Evolutionary conservation across 2,113 vertebrate species (phyloP), one percentile per base, ranked within the genome.

Genomic region (Indri indri): DNA sequence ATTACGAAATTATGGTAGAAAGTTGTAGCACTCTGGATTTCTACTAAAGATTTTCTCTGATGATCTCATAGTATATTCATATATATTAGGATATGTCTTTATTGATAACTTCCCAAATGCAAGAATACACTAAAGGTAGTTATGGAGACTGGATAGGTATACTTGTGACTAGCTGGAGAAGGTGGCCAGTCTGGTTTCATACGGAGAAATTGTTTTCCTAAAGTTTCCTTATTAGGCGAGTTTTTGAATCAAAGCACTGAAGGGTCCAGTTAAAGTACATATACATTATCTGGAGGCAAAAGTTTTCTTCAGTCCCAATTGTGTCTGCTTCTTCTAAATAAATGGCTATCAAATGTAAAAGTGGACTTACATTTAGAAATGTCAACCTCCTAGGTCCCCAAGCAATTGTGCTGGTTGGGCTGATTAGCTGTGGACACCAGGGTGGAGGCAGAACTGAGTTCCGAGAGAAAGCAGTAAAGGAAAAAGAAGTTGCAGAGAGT

Each of bases 1-100:
- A 14, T 66, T 63, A 71, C 11, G 61, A 85, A 96, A 82, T 90
- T 92, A 42, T 71, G 6, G 37, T 61, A 20, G 32, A 88, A 59
- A 74, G 47, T 87, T 8, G 34, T 20, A 52, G 22, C 52, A 88
- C 27, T 79, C 30, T 88, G 40, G 1, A 74, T 84, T 90, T 10
- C 54, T 85, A 82, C 9, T 89, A 71, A 81, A 32, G 84, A 73
- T 77, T 81, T 93, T 1, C 7, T 82, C 20, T 94, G 54, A 90
- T 66, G 27, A 54, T 47, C 17, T 77, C 61, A 80, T 47, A 76
- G 14, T n/a, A 54, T 18, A 79, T 68, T 90, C 16, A 40, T 4
- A 10, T 73, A 18, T 23, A 59, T 77, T 68, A 86, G 34, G 5
- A 87, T 30, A 13, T 65, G 6, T 37, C 34, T 95, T 88, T 88